Conservation (phyloP, 1,140 invertebrate genomes). For the fruit fly (Drosophila melanogaster) region Release_6_plus_ISO1_MT NT_033777.3:26920001-26920500, state of each 20-base stretch:
- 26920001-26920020: slow-evolving; percentile 1
- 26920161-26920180: slow-evolving; percentile 53
- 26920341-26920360: slow-evolving; percentile 67
- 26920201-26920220: slow-evolving; percentile 47
- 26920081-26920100: slow-evolving; percentile 79
- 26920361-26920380: slow-evolving; percentile 47
- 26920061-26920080: slow-evolving; percentile 69
- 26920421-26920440: not conserved
- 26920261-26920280: slow-evolving; percentile 4
- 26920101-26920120: slow-evolving; percentile 65
- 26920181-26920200: slow-evolving; percentile 66
- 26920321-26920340: slow-evolving; percentile 53
- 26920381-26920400: slow-evolving; percentile 55
- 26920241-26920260: slow-evolving; percentile 29
- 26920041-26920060: slow-evolving; percentile 46
- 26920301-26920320: slow-evolving; percentile 50
- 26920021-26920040: not conserved
- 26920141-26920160: slow-evolving; percentile 46
- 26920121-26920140: slow-evolving; percentile 40
- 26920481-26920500: no score
- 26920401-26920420: slow-evolving; percentile 32
- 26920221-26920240: slow-evolving; percentile 32
- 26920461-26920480: no score
- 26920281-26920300: slow-evolving; percentile 1
- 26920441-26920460: no score